Evolutionary conservation across 2,797 vertebrate species (phyloP).

Genomic region (Acipenser transmontanus): DNA sequence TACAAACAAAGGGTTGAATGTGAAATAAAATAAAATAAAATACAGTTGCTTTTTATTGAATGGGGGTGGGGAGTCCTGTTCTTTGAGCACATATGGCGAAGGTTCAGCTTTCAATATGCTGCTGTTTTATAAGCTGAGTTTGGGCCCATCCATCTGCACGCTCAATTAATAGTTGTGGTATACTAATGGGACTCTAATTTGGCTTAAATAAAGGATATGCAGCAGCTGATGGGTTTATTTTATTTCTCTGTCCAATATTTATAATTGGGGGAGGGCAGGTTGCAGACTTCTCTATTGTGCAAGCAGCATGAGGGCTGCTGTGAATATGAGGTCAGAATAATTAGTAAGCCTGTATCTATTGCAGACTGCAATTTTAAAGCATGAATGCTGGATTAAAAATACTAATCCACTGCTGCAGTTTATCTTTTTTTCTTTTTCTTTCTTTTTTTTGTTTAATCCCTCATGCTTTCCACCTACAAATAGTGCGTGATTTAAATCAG

Average conservation of each 20-base stretch:
- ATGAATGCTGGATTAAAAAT: conserved; percentile 3
- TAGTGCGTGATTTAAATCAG: neutral
- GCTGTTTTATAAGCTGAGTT: neutral
- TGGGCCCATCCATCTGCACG: neutral
- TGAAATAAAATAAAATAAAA: too few relatives aligned
- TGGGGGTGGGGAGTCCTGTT: neutral
- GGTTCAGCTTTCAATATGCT: conserved; percentile 5
- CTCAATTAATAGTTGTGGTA: neutral
- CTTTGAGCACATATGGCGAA: conserved; percentile 2
- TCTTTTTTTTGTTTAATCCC: conserved; percentile 11
- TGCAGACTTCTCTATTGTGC: neutral
- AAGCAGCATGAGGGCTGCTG: conserved; percentile 6
- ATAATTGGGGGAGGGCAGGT: neutral
- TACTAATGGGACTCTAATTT: neutral
- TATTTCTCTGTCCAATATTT: neutral
- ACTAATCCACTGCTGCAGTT: neutral
- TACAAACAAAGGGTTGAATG: too few relatives aligned
- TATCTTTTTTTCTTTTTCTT: neutral
- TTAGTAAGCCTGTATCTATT: neutral
- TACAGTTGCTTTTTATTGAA: too few relatives aligned
- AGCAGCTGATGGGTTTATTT: neutral
- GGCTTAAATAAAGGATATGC: neutral
- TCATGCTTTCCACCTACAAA: neutral
- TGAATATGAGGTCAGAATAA: conserved; percentile 3
- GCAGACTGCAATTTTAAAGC: neutral